Evolutionary conservation across 2,113 vertebrate species (phyloP), one percentile per base, ranked within the genome.

Genomic region (Anseranas semipalmata): DNA sequence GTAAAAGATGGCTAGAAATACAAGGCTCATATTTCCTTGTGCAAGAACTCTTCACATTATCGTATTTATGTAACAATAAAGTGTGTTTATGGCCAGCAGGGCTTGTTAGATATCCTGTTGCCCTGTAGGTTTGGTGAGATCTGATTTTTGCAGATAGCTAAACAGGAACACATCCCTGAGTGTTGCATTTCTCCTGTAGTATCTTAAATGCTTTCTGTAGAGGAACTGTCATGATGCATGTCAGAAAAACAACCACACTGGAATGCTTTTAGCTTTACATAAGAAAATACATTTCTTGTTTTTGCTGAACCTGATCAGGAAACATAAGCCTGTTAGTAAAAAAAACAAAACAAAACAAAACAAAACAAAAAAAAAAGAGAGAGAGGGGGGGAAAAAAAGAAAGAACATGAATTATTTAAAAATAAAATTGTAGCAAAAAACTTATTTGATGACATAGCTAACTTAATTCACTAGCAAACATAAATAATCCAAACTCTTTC

Each of bases 1-100:
- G 71, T 52, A 87, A 60, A 86, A 90, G 86, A 41, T 85, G 45
- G 28, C 53, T 89, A 56, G 79, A 92, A 93, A 94, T 90, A 53
- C 32, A 89, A 75, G 27, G 30, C 65, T 55, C n/a, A 7, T 15
- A 6, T 27, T 75, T 87, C 58, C 56, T 70, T 1, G 1, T 66
- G 90, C 32, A 72, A 82, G 62, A 95, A 68, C 70, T 63, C 56
- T 74, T 90, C 76, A 75, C 83, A 65, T 94, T 89, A 87, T 71
- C 85, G 39, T 94, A 89, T 84, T 89, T 94, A 81, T 84, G 43
- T 60, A 88, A 92, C 76, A 81, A 48, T 92, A 90, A 95, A 93
- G 70, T 53, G 43, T 89, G 65, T 93, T 96, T 96, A 81, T 94
- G 65, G 84, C 65, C 56, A 85, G 62, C 87, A 95, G 58, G 53